Evolutionary conservation across 2,797 vertebrate genomes (phyloP).

Genomic region (Peromyscus nudipes): DNA sequence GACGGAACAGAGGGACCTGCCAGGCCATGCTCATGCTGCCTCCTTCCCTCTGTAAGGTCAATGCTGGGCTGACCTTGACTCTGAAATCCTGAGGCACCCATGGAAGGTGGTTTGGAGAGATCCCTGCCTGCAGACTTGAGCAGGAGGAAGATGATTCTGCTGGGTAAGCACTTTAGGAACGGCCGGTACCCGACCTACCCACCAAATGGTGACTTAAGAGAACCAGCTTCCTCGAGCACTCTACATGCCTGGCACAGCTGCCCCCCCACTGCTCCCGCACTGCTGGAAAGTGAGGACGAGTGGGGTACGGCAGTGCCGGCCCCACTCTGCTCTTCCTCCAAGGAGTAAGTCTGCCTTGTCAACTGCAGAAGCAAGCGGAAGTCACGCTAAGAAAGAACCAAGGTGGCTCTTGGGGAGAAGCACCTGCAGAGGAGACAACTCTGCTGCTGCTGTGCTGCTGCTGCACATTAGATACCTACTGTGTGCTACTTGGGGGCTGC

Average conservation of each 20-base stretch:
- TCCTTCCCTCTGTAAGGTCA: not conserved
- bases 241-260: not conserved
- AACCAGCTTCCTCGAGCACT: not conserved
- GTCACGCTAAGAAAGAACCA: not conserved
- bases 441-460: no score
- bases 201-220: not conserved
- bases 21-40: not conserved
- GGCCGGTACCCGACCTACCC: not conserved
- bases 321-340: not conserved
- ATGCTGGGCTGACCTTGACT: not conserved
- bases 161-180: not conserved
- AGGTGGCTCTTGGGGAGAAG: not conserved
- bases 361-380: not conserved
- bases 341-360: not conserved
- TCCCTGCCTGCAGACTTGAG: constrained; percentile 51
- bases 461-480: rapidly evolving
- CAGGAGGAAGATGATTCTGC: constrained; percentile 1
- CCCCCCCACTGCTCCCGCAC: not conserved
- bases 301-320: not conserved
- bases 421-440: rapidly evolving
- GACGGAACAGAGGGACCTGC: not conserved
- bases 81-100: not conserved
- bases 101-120: not conserved
- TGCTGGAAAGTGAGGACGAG: not conserved
- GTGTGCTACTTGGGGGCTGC: not conserved